These are phyloP conservation scores for Rhegmatorhina hoffmannsi DNA, from an alignment of 2,113 vertebrate species.

Conservation along the genomic window DNA sequence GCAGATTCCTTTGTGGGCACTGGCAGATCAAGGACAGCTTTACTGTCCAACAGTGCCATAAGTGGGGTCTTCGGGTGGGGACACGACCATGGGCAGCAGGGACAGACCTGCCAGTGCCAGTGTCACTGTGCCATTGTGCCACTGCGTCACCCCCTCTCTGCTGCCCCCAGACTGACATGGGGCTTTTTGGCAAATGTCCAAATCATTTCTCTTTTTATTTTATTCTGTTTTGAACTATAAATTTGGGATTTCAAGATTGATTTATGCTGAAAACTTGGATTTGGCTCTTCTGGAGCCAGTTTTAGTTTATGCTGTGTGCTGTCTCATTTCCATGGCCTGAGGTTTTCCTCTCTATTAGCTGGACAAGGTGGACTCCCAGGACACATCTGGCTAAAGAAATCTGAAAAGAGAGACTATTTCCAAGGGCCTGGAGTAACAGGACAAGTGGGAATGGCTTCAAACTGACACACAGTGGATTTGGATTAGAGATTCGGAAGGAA, in stretches of 20 bases:
- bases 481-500: not conserved
- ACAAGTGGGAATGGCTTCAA: not conserved
- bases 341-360: not conserved
- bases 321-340: not conserved
- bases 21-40: not conserved
- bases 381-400: not conserved
- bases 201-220: not conserved
- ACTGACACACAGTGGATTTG: accelerated
- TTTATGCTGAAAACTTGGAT: not conserved
- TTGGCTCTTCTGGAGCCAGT: not conserved
- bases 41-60: not conserved
- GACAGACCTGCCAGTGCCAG: not conserved
- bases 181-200: not conserved
- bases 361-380: not conserved
- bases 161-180: not conserved
- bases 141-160: not conserved
- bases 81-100: not conserved
- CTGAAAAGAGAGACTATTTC: not conserved
- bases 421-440: accelerated
- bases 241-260: not conserved
- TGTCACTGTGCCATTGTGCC: not conserved
- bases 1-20: not conserved
- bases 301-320: not conserved
- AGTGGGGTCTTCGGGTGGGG: not conserved
- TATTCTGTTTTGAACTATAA: not conserved